Evolutionary conservation across 2,113 vertebrate genomes (phyloP).

Genomic region (Alethe diademata): DNA sequence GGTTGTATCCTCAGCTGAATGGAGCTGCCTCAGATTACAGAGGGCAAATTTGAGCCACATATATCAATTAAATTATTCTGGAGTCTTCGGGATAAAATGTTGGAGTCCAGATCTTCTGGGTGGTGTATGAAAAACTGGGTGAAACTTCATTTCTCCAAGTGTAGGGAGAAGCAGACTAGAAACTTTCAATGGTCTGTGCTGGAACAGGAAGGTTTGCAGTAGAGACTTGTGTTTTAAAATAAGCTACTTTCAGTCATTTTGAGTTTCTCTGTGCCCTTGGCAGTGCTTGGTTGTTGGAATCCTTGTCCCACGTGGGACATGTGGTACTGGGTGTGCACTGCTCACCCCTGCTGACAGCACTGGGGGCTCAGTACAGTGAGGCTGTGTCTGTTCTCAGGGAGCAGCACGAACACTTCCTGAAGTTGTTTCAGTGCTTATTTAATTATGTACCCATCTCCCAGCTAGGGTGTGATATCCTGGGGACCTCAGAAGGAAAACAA

Average conservation of each 20-base stretch:
- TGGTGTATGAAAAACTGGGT: not conserved
- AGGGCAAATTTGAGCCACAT: not conserved
- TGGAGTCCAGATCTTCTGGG: not conserved
- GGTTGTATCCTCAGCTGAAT: not conserved
- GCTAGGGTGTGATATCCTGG: not conserved
- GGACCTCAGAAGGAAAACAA: not conserved
- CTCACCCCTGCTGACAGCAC: not conserved
- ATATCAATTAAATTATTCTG: not conserved
- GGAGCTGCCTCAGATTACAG: not conserved
- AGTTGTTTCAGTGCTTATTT: not conserved
- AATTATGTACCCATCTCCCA: not conserved
- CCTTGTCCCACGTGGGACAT: not conserved
- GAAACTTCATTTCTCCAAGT: not conserved
- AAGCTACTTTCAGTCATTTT: not conserved
- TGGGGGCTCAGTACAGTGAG: not conserved
- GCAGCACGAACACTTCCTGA: not conserved
- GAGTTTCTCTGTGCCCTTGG: not conserved
- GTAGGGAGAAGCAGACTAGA: not conserved
- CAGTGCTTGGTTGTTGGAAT: not conserved
- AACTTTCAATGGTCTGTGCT: not conserved
- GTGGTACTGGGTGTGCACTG: not conserved
- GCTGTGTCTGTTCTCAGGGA: not conserved
- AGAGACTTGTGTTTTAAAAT: not conserved
- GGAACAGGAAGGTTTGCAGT: not conserved
- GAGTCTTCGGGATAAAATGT: not conserved